Conservation (phyloP, 2,113 vertebrate genomes). For the Atlantisia rogersi region DNA sequence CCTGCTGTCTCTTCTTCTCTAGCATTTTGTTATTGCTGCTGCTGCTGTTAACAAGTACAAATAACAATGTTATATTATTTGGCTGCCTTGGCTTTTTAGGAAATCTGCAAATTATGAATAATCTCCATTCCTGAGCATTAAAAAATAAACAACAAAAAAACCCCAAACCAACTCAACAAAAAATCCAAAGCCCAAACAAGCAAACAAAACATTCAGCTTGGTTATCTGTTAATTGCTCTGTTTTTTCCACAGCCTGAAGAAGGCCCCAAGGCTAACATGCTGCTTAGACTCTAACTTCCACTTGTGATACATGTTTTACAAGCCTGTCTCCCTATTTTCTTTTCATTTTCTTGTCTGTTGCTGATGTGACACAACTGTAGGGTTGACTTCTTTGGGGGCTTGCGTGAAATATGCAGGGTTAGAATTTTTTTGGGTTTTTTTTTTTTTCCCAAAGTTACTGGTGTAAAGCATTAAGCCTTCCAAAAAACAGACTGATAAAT, state of each 20-base stretch:
- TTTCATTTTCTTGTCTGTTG: slow-evolving; percentile 5
- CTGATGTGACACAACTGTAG: not conserved
- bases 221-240: slow-evolving; percentile 47
- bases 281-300: not conserved
- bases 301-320: not conserved
- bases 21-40: slow-evolving; percentile 36
- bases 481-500: not conserved
- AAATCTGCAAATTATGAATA: slow-evolving; percentile 36
- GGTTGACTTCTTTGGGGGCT: not conserved
- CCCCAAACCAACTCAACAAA: not conserved
- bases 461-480: not conserved
- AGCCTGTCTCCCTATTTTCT: not conserved
- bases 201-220: not conserved
- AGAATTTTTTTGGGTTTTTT: not conserved
- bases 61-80: slow-evolving; percentile 41
- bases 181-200: not conserved
- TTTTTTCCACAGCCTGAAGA: slow-evolving; percentile 12
- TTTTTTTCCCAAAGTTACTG: not conserved
- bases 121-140: not conserved
- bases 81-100: slow-evolving; percentile 40
- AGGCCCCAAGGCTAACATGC: slow-evolving; percentile 4
- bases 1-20: slow-evolving; percentile 28
- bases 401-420: not conserved
- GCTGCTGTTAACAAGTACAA: slow-evolving; percentile 49
- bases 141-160: not conserved